Evolutionary conservation across 1,140 invertebrate species (phyloP).

Genomic region (Thaumetopoea pityocampa): DNA sequence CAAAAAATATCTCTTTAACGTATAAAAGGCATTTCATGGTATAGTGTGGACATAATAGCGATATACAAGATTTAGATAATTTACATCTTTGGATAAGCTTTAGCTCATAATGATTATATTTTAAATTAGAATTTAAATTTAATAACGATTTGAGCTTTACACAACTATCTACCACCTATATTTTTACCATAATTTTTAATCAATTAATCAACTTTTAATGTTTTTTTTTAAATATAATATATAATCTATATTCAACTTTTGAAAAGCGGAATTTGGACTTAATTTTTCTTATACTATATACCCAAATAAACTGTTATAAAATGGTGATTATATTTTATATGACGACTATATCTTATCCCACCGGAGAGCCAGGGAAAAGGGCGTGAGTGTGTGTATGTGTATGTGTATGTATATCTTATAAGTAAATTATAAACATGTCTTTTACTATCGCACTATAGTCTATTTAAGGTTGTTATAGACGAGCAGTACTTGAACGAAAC

Average conservation of each 20-base stretch:
- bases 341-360: too few relatives aligned
- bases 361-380: too few relatives aligned
- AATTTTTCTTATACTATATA: neutral
- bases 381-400: too few relatives aligned
- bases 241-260: too few relatives aligned
- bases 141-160: slow-evolving; percentile 49
- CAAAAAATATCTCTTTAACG: slow-evolving; percentile 31
- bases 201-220: slow-evolving; percentile 9
- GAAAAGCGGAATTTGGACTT: too few relatives aligned
- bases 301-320: neutral
- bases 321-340: neutral
- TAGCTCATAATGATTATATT: slow-evolving; percentile 14
- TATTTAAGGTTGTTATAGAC: too few relatives aligned
- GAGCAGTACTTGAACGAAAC: too few relatives aligned
- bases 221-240: too few relatives aligned
- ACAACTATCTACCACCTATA: slow-evolving; percentile 37
- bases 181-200: slow-evolving; percentile 15
- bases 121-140: slow-evolving; percentile 28
- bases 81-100: slow-evolving; percentile 18
- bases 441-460: slow-evolving; percentile 37
- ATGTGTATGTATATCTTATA: too few relatives aligned
- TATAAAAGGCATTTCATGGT: slow-evolving; percentile 65
- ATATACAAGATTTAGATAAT: slow-evolving; percentile 18
- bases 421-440: slow-evolving; percentile 40
- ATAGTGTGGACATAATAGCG: slow-evolving; percentile 29